Percentiles rank a stretch among this genome's conserved stretches.
Conservation (phyloP, 2,113 vertebrate genomes). For the Bambusicola thoracicus region DNA sequence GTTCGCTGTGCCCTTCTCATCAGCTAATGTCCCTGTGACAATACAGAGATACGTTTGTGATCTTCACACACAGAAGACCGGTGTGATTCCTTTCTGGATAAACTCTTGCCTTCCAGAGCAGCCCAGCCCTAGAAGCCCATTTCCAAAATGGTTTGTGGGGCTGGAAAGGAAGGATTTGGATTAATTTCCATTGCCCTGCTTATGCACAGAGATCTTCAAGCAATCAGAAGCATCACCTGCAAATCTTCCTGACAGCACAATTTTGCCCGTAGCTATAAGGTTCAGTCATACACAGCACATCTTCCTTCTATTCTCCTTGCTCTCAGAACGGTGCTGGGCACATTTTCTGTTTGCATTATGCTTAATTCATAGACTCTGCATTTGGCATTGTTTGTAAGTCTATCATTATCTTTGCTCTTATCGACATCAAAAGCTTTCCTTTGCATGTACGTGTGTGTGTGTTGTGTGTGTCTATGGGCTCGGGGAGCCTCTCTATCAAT, state of each 20-base stretch:
- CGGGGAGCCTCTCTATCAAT: slow-evolving; percentile 54
- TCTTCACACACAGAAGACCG: background rate
- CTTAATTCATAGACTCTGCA: slow-evolving; percentile 32
- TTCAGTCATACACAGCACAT: slow-evolving; percentile 24
- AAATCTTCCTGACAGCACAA: slow-evolving; percentile 43
- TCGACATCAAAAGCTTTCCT: slow-evolving; percentile 58
- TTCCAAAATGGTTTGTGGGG: background rate
- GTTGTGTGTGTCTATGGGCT: slow-evolving; percentile 9
- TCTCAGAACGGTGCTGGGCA: background rate
- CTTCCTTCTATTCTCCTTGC: background rate
- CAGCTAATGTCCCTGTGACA: background rate
- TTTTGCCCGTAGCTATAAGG: slow-evolving; percentile 45
- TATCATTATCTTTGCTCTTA: slow-evolving; percentile 68
- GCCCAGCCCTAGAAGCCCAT: background rate
- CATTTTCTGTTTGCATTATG: slow-evolving; percentile 32
- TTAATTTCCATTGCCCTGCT: slow-evolving; percentile 21
- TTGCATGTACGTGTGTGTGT: background rate
- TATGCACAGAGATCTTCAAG: slow-evolving; percentile 16
- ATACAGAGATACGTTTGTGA: background rate
- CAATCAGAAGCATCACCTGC: slow-evolving; percentile 54
- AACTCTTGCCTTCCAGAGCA: background rate
- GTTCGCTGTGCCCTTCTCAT: background rate
- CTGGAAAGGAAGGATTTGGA: slow-evolving; percentile 1
- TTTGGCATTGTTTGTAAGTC: slow-evolving; percentile 70
- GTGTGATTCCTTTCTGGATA: background rate